These are phyloP conservation scores for Synergus itoensis DNA, from an alignment of 2,888 invertebrate species.

Conservation along the genomic window DNA sequence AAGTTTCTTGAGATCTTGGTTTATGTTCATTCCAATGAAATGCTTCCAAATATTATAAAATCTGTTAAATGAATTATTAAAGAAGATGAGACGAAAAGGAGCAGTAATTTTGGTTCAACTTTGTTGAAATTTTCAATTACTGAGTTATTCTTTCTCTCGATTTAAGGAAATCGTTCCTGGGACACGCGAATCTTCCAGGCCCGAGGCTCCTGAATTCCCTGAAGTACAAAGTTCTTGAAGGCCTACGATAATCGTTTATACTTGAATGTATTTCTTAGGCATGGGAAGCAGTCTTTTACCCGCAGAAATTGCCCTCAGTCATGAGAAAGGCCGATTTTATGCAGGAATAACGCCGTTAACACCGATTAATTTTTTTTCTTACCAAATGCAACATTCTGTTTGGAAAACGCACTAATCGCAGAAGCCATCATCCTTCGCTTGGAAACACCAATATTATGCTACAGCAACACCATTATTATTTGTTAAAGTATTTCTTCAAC, in stretches of 20 bases:
- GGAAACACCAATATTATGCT: constrained; percentile 1
- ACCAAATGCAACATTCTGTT: constrained; percentile 31
- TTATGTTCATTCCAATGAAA: too few relatives aligned
- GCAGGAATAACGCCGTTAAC: constrained; percentile 28
- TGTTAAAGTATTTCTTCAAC: not conserved
- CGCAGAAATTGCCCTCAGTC: constrained; percentile 30
- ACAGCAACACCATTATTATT: constrained; percentile 20
- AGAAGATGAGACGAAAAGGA: not conserved
- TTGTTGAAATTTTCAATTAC: constrained; percentile 8
- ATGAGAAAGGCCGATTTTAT: constrained; percentile 27
- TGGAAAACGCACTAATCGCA: constrained; percentile 28
- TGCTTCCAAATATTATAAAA: too few relatives aligned
- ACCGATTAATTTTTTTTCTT: constrained; percentile 21
- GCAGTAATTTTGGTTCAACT: not conserved
- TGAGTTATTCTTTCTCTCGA: not conserved
- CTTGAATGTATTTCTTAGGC: constrained; percentile 28
- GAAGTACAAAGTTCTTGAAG: constrained; percentile 31
- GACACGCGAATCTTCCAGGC: constrained; percentile 12
- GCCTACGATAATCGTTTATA: constrained; percentile 31
- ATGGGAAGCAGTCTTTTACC: constrained; percentile 26
- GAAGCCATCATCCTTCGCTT: constrained; percentile 16
- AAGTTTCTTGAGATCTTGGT: too few relatives aligned
- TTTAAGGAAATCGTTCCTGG: not conserved
- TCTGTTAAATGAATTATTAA: too few relatives aligned
- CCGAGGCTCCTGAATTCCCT: constrained; percentile 8